These are phyloP conservation scores for Clostera curtula DNA, from an alignment of 2,888 invertebrate genomes.

Conservation along the genomic window DNA sequence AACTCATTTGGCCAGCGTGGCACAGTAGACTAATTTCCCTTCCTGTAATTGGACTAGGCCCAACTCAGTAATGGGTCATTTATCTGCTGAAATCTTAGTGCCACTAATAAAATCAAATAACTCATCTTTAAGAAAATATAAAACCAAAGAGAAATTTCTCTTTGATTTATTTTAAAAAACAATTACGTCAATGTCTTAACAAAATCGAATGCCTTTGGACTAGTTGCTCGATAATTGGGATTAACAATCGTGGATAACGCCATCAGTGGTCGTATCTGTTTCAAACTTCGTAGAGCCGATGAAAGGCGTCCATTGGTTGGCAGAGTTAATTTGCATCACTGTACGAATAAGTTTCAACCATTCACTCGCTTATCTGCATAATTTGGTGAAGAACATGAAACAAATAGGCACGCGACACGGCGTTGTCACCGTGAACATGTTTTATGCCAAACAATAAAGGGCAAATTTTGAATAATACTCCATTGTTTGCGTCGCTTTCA, in stretches of 20 bases:
- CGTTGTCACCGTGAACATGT: constrained; percentile 59
- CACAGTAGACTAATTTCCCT: too few species aligned
- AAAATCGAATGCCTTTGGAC: constrained; percentile 12
- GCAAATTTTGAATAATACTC: constrained; percentile 62
- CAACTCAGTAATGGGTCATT: too few species aligned
- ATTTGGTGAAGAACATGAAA: constrained; percentile 64
- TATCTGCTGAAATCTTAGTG: too few species aligned
- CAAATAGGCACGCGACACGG: constrained; percentile 57
- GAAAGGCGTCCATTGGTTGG: constrained; percentile 53
- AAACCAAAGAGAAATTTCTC: too few species aligned
- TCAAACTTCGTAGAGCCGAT: constrained; percentile 49
- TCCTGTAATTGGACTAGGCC: too few species aligned
- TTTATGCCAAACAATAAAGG: constrained; percentile 63
- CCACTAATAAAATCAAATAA: too few species aligned
- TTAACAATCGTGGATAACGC: constrained; percentile 32
- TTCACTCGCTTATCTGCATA: constrained; percentile 70
- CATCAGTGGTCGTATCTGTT: constrained; percentile 39
- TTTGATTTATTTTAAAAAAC: too few species aligned
- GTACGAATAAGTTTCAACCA: constrained; percentile 60
- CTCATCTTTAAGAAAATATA: too few species aligned
- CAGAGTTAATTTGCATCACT: constrained; percentile 65
- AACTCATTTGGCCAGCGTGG: too few species aligned
- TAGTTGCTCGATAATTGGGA: constrained; percentile 38
- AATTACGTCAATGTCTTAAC: constrained; percentile 15
- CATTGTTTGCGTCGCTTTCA: constrained; percentile 50